Conservation (phyloP, 1,140 invertebrate genomes). For the Patella vulgata region DNA sequence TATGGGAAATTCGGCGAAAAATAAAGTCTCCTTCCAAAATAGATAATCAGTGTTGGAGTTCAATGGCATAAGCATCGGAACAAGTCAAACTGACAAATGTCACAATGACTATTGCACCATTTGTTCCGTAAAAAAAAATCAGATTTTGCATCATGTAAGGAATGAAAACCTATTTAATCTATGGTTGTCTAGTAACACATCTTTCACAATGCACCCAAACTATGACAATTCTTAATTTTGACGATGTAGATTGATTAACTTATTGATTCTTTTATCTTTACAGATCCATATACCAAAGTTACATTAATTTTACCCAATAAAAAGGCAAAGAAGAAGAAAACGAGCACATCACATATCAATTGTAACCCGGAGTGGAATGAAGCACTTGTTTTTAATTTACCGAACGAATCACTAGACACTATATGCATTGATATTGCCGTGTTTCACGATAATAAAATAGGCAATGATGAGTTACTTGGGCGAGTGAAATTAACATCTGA, state of each 20-base stretch:
- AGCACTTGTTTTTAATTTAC: slow-evolving; percentile 55
- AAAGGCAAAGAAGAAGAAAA: slow-evolving; percentile 62
- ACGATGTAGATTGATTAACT: neutral
- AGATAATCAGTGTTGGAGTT: no score
- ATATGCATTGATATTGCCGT: slow-evolving; percentile 53
- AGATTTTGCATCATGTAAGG: no score
- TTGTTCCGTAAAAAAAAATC: no score
- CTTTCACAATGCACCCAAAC: no score
- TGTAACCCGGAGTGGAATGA: slow-evolving; percentile 58
- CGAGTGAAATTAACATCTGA: slow-evolving; percentile 44
- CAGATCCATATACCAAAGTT: slow-evolving; percentile 69
- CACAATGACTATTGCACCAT: no score
- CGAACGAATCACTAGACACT: slow-evolving; percentile 59
- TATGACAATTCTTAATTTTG: no score
- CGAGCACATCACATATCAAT: slow-evolving; percentile 48
- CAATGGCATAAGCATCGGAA: no score
- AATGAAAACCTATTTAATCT: no score
- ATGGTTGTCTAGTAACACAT: no score
- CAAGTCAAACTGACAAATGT: no score
- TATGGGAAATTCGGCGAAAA: no score
- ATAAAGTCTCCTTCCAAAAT: no score
- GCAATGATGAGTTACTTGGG: slow-evolving; percentile 59
- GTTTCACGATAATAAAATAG: slow-evolving; percentile 62
- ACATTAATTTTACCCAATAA: slow-evolving; percentile 72
- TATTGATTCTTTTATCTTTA: slow-evolving; percentile 26